Evolutionary conservation across 2,797 vertebrate species (phyloP).

Genomic region (Sebastes taczanowskii): DNA sequence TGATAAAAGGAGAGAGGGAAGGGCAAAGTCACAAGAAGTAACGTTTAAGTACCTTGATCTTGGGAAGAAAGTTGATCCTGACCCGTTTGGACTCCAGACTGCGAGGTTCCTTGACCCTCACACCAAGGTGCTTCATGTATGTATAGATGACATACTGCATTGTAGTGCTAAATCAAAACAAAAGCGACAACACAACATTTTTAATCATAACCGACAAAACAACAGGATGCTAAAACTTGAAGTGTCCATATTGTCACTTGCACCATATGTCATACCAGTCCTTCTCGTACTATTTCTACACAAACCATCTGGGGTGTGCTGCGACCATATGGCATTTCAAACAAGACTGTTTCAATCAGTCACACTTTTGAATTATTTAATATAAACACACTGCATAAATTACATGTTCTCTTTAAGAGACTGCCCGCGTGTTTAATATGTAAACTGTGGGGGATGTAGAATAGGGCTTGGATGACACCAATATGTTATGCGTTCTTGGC

Average conservation of each 20-base stretch:
- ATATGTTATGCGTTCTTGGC: not conserved
- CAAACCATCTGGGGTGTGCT: slow-evolving; percentile 73
- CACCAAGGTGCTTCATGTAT: slow-evolving; percentile 96
- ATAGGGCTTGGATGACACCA: not conserved
- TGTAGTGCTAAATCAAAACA: slow-evolving; percentile 81
- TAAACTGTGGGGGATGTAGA: slow-evolving; percentile 24
- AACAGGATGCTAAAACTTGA: slow-evolving; percentile 10
- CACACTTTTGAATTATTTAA: slow-evolving; percentile 67
- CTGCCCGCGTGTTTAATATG: slow-evolving; percentile 21
- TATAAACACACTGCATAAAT: slow-evolving; percentile 62
- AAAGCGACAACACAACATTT: not conserved
- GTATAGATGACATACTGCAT: slow-evolving; percentile 93
- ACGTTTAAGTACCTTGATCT: slow-evolving; percentile 88
- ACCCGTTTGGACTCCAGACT: slow-evolving; percentile 92
- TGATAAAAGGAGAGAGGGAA: not conserved
- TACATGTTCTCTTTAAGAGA: slow-evolving; percentile 47
- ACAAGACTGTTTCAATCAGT: slow-evolving; percentile 64
- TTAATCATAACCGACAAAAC: slow-evolving; percentile 17
- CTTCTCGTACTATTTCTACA: slow-evolving; percentile 49
- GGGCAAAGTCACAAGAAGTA: not conserved
- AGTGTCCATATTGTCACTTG: slow-evolving; percentile 53
- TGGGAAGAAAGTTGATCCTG: slow-evolving; percentile 90
- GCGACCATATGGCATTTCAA: slow-evolving; percentile 77
- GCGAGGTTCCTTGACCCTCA: slow-evolving; percentile 93
- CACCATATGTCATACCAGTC: slow-evolving; percentile 73